A percentile compares a stretch with the other conserved stretches of the same genome.
Conservation (phyloP, 2,797 vertebrate species). For the Falco columbarius region DNA sequence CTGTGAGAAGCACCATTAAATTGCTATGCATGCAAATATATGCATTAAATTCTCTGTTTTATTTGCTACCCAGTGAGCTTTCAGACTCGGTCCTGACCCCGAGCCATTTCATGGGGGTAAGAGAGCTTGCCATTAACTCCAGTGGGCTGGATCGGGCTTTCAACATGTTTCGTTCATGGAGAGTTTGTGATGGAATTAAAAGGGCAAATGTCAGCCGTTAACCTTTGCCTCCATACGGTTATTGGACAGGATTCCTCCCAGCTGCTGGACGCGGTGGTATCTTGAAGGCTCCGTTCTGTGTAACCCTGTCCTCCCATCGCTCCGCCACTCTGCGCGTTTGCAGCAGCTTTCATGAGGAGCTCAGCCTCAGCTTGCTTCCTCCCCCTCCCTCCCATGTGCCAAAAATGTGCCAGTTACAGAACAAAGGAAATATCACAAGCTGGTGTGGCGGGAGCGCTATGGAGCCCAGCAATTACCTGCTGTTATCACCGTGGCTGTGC, state of each 20-base stretch:
- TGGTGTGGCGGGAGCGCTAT: not conserved
- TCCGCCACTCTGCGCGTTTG: not conserved
- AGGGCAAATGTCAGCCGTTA: not conserved
- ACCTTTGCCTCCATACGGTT: not conserved
- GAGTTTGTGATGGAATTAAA: not conserved
- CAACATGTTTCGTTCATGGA: not conserved
- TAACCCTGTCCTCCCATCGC: not conserved
- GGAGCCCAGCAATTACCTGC: not conserved
- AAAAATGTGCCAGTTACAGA: not conserved
- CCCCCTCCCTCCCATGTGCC: not conserved
- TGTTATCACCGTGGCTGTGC: not conserved
- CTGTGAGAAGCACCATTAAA: not conserved
- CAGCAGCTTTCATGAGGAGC: not conserved
- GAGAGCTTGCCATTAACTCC: not conserved
- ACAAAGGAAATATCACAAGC: not conserved
- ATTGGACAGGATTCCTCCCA: not conserved
- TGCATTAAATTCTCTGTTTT: not conserved
- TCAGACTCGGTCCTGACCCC: not conserved
- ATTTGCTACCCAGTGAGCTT: not conserved
- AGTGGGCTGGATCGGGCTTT: not conserved
- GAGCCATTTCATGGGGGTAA: fast-evolving
- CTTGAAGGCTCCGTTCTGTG: not conserved
- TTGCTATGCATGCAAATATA: not conserved
- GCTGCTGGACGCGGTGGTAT: not conserved
- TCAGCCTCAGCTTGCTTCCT: not conserved